phyloP scores from a whole-genome alignment of 2,113 vertebrate genomes.

The Erinaceus europaeus region DNA sequence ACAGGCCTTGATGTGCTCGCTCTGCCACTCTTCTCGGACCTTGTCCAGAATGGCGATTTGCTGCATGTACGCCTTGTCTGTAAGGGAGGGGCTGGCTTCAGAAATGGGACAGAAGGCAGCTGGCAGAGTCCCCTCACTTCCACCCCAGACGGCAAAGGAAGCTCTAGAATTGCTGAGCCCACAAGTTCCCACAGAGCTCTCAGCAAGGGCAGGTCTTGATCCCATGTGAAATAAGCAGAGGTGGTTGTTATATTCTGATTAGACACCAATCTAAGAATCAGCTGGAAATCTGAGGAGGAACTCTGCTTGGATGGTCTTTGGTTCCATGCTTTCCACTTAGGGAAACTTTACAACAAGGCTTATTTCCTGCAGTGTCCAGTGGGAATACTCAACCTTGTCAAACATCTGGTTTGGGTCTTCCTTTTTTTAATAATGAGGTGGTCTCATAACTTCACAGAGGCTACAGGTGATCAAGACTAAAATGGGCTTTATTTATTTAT shows the following conservation, averaged over 20 bases:
- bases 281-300: not conserved
- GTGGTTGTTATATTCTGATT: not conserved
- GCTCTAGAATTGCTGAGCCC: not conserved
- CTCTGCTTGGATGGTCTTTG: not conserved
- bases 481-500: too few relatives aligned
- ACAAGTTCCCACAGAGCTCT: not conserved
- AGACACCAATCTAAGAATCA: too few relatives aligned
- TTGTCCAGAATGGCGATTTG: conserved; percentile 84
- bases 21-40: conserved; percentile 91
- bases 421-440: not conserved
- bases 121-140: not conserved
- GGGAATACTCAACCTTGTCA: not conserved
- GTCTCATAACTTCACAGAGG: not conserved
- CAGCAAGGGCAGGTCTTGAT: not conserved
- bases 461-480: not conserved
- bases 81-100: not conserved
- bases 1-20: conserved; percentile 89
- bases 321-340: not conserved
- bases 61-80: conserved; percentile 89
- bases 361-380: too few relatives aligned
- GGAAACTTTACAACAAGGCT: not conserved
- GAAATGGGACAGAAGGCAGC: not conserved
- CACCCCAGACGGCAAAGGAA: not conserved
- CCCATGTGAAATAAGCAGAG: not conserved
- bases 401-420: not conserved